Base-by-base conservation (phyloP, 2,888 invertebrate species). In the Heteromyza rotundicornis region DNA sequence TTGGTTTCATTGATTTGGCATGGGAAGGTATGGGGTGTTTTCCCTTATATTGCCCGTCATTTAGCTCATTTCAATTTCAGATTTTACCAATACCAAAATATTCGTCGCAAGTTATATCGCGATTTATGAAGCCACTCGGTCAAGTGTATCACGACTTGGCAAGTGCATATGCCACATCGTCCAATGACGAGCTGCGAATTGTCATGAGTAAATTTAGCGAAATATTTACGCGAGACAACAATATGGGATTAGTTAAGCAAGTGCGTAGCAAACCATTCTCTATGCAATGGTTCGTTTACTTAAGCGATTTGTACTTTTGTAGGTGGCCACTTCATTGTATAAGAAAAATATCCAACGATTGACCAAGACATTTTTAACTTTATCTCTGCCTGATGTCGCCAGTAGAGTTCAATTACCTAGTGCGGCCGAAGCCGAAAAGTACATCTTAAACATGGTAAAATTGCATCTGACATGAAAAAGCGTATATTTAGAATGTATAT, bases 301-400 rank as follows among this genome's bases (percentile, higher is more conserved):
- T 40, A 12, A n/a, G 10, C 40, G 2, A 24, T n/a, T n/a, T 60
- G 27, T 24, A n/a, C n/a, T 47, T 3, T 62, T 58, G 57, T 86
- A 94, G 89, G 95, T 96, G 52, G 85, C 94, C 55, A 90, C 90
- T 68, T 94, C 94, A 66, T 88, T 96, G 82, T 95, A 95, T 82
- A 96, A 96, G 84, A 95, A 96, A 82, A 97, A 96, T 84, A 98
- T 98, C 73, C 96, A 97, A 84, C 89, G 96, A 80, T 86, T 98
- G 68, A 98, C 97, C 23, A 96, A 96, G 65, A 89, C 85, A 47
- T 86, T 85, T 74, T 87, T 88, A 63, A 94, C 86, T 74, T 90
- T 91, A 57, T 88, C 87, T 23, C 89, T 90, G 81, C 85, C 92
- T 84, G 87, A 94, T 78, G 89, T 87, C 63, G 88, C 86, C 79